Evolutionary conservation across 2,797 vertebrate genomes (phyloP), one percentile per base, ranked within the genome.

Genomic region (Novumbra hubbsi): DNA sequence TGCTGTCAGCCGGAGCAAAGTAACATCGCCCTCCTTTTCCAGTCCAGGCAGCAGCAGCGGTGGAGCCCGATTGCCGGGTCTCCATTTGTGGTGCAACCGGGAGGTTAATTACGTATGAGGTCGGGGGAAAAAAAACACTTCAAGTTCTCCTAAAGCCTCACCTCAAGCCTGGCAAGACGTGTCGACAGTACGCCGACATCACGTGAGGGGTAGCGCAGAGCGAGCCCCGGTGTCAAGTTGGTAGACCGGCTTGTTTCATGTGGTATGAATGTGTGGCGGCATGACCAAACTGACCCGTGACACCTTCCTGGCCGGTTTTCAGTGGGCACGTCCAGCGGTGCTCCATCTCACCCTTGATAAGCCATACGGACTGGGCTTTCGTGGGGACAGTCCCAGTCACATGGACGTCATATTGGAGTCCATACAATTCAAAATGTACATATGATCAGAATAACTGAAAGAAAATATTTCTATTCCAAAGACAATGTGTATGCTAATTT

Each of bases 1-100:
- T 91, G 68, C 88, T 92, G 93, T 91, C 92, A 92, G 88, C 90
- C 87, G 88, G 90, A 79, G 85, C 75, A 88, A 80, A 88, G 86
- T 83, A 85, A 89, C 62, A 63, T 67, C 71, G 72, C 41, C 70
- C 62, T 71, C 71, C 62, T 73, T 76, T 64, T 77, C 73, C 73
- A 38, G 71, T 67, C 75, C 60, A 3, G 55, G 73, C 11, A 24
- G 9, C 55, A 60, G 55, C 21, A 24, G 21, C 11, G 57, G 69
- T 71, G 52, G 64, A 70, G 65, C 82, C 75, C 78, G 83, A 72
- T 68, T 77, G 73, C 19, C 21, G 19, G 2, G 38, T 67, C 62
- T 71, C n/a, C 38, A 1, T 38, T 27, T 66, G 62, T 19, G 66
- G 32, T 17, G 7, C 16, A 68, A 71, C 34, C 48, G 70, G 28